Conservation (phyloP, 2,888 invertebrate genomes). For the Stomorhina lunata region DNA sequence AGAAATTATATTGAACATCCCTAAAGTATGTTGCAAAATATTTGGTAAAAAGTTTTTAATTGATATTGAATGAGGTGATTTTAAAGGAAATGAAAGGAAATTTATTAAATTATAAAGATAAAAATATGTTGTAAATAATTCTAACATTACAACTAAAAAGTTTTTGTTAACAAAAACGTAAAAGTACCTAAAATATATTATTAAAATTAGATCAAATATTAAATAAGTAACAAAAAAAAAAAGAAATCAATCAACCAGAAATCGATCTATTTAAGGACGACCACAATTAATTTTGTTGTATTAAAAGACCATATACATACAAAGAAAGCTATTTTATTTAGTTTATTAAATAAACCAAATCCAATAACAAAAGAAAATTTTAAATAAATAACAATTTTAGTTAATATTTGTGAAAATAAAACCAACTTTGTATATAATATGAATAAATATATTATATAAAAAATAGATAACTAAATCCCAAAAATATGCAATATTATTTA, state of each 20-base stretch:
- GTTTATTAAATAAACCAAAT: slow-evolving; percentile 38
- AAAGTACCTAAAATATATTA: slow-evolving; percentile 43
- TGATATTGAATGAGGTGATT: too few species aligned
- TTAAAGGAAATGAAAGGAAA: too few species aligned
- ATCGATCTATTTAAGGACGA: slow-evolving; percentile 8
- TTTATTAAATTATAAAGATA: neutral
- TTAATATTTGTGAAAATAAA: slow-evolving; percentile 31
- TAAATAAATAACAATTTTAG: slow-evolving; percentile 28
- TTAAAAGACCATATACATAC: slow-evolving; percentile 47
- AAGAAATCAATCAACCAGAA: neutral
- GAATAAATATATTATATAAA: slow-evolving; percentile 7
- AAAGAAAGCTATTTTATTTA: too few species aligned
- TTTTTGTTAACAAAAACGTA: slow-evolving; percentile 22
- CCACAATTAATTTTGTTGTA: slow-evolving; percentile 39
- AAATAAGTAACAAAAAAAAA: slow-evolving; percentile 30
- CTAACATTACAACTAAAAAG: slow-evolving; percentile 15
- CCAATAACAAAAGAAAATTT: too few species aligned
- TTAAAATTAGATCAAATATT: neutral
- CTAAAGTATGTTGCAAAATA: too few species aligned
- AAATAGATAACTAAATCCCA: slow-evolving; percentile 18
- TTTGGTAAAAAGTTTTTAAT: too few species aligned
- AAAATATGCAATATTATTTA: slow-evolving; percentile 34
- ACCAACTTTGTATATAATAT: slow-evolving; percentile 19
- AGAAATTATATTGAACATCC: too few species aligned
- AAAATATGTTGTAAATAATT: slow-evolving; percentile 17